A percentile compares a stretch with the other conserved stretches of the same genome.
Conservation (phyloP, 2,113 vertebrate genomes). For the Gymnarchus niloticus region DNA sequence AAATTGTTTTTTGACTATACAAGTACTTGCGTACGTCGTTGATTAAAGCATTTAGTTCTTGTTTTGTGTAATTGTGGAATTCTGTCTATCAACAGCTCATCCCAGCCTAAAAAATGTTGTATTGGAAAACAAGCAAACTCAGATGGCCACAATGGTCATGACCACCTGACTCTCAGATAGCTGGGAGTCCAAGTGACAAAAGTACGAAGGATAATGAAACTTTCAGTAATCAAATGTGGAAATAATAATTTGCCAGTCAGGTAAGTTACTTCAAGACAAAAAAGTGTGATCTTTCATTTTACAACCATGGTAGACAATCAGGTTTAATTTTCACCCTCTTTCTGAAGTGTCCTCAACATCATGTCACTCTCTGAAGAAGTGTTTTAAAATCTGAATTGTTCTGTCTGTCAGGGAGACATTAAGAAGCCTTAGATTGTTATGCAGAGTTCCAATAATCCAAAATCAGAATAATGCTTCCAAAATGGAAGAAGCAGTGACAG, state of each 20-base stretch:
- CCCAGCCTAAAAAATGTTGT: too few relatives aligned
- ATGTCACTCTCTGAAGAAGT: neutral
- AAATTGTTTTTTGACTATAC: too few relatives aligned
- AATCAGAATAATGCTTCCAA: neutral
- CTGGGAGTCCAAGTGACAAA: neutral
- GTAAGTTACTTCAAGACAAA: neutral
- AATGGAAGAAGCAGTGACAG: neutral
- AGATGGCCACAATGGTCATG: neutral
- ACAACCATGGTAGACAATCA: neutral
- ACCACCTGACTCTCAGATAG: neutral
- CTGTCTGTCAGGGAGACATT: neutral
- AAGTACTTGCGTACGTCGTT: too few relatives aligned
- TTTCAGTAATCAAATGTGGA: neutral
- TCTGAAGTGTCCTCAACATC: neutral
- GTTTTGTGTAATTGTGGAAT: neutral
- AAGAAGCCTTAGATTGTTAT: neutral
- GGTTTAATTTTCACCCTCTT: neutral
- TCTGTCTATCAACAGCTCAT: neutral
- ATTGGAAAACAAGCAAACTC: neutral
- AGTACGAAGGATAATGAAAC: neutral
- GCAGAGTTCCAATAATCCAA: neutral
- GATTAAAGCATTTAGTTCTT: neutral
- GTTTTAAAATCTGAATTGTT: neutral
- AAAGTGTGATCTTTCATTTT: neutral
- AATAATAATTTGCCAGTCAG: neutral